Base-by-base conservation (phyloP, 2,113 vertebrate genomes). In the Sphaerodactylus townsendi region DNA sequence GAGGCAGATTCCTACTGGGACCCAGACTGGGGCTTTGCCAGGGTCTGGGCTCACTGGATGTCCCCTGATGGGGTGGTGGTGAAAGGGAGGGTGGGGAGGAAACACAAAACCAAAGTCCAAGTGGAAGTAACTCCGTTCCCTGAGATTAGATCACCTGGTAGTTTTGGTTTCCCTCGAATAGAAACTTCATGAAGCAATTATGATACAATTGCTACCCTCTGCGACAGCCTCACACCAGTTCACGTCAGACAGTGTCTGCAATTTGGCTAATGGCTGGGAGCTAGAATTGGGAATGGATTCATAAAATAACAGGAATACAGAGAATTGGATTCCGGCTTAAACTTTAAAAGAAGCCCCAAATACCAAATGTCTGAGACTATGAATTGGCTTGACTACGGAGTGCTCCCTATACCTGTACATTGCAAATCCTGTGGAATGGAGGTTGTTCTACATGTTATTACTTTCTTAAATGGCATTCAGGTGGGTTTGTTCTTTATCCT, bases 211-310 rank as follows among this genome's bases (percentile, higher is more conserved):
- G 35, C 23, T 23, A 23, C 19, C 68, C 37, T 70, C 35, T 70
- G 35, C 68, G 71, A 65, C 44, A 78, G 71, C 62, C 59, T 73
- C n/a, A 72, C 66, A 56, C 77, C 79, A 88, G 28, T 44, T 41
- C 46, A 25, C 70, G 13, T 6, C 9, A 17, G 46, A 15, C 28
- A 75, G 46, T 17, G 41, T 17, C 71, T 30, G 25, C 28, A 48
- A 17, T 15, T 15, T 4, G 46, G 8, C 46, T 46, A 46, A 2
- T 3, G n/a, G 9, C n/a, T 53, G 48, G 35, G 33, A 39, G 13
- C 35, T 13, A n/a, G n/a, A 59, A 13, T 10, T 28, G 39, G 35
- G 33, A 10, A 28, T 23, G 8, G 25, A 33, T 35, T 70, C 66
- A n/a, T 17, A 19, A 68, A 59, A 23, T 37, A 3, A 23, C 25